Conservation (phyloP, 2,113 vertebrate genomes). For the Chrysochloris asiatica region DNA sequence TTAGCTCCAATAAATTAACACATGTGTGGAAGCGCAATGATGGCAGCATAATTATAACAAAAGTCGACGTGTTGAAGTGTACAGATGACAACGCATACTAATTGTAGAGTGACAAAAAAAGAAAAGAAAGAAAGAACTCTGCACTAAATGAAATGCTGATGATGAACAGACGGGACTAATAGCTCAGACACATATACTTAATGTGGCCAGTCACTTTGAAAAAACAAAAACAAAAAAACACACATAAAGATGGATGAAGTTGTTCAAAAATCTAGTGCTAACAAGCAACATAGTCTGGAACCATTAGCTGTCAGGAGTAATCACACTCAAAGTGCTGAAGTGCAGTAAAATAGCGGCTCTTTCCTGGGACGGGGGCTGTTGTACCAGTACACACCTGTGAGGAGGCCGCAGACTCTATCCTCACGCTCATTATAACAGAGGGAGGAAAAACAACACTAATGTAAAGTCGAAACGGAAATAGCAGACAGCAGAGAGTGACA, state of each 20-base stretch:
- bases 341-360: conserved; percentile 83
- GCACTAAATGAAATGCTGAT: conserved; percentile 84
- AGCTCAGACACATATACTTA: conserved; percentile 88
- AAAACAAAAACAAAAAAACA: no score
- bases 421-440: conserved; percentile 85
- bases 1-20: conserved; percentile 91
- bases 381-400: conserved; percentile 87
- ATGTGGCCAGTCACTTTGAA: conserved; percentile 89
- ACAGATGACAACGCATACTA: conserved; percentile 89
- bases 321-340: conserved; percentile 88
- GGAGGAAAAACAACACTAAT: conserved; percentile 90
- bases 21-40: conserved; percentile 88
- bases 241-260: conserved; percentile 90
- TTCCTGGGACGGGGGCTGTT: conserved; percentile 81
- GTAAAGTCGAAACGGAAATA: conserved; percentile 91
- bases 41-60: conserved; percentile 92
- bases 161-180: conserved; percentile 87
- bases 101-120: conserved; percentile 84
- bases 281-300: conserved; percentile 87
- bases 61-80: conserved; percentile 88
- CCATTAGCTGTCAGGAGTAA: conserved; percentile 90
- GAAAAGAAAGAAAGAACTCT: conserved; percentile 64
- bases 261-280: conserved; percentile 87
- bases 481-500: conserved; percentile 92
- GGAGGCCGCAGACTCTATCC: conserved; percentile 86